A percentile compares a stretch with the other conserved stretches of the same genome.
These are phyloP conservation scores for Tenthredo amoena DNA, from an alignment of 2,888 invertebrate species.

Conservation along the genomic window DNA sequence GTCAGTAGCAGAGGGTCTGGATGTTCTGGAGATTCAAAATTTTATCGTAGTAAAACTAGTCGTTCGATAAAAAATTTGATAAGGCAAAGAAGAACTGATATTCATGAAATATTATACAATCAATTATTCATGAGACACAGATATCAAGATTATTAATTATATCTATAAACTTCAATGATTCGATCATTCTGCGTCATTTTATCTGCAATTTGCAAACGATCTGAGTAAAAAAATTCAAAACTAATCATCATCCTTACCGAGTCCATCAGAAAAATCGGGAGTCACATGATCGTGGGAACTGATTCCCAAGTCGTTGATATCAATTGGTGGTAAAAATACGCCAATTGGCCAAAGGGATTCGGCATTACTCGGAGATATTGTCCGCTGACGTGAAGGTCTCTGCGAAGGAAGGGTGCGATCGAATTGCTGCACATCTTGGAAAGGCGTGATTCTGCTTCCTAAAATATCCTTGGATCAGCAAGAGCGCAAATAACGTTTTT, in stretches of 20 bases:
- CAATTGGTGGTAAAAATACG: conserved; percentile 79
- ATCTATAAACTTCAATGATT: background rate
- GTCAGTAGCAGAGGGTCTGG: conserved; percentile 82
- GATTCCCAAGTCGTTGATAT: conserved; percentile 76
- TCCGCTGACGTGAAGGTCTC: conserved; percentile 32
- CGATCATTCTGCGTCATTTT: background rate
- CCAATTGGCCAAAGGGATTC: conserved; percentile 82
- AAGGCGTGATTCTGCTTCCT: conserved; percentile 15
- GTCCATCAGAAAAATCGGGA: conserved; percentile 77
- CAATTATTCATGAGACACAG: conserved; percentile 50
- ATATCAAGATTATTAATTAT: background rate
- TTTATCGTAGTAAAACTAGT: background rate
- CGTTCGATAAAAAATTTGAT: background rate
- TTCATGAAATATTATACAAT: conserved; percentile 67
- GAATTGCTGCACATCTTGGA: background rate
- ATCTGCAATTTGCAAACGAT: background rate
- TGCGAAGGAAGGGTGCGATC: conserved; percentile 12
- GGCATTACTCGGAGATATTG: conserved; percentile 73
- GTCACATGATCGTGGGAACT: conserved; percentile 74
- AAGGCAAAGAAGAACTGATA: conserved; percentile 51
- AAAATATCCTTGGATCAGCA: background rate
- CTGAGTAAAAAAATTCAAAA: no score
- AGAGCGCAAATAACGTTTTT: background rate
- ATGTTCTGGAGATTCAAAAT: conserved; percentile 68
- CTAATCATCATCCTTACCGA: conserved; percentile 68